Percentiles rank a stretch among this genome's conserved stretches.
phyloP scores from a whole-genome alignment of 2,888 invertebrate species.

The Sinelater perroti region DNA sequence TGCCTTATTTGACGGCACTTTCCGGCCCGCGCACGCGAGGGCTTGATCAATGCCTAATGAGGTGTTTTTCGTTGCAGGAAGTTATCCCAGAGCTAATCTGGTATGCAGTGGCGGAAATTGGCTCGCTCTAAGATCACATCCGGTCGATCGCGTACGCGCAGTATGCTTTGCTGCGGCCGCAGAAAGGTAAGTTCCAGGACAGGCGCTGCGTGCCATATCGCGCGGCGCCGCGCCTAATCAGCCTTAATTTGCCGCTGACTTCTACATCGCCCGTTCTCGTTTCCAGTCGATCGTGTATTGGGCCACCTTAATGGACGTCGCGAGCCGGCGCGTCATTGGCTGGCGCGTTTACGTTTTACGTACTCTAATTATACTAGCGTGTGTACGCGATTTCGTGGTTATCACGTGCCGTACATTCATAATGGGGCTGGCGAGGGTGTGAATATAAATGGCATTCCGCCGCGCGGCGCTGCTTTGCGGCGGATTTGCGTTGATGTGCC shows the following conservation, averaged over 20 bases:
- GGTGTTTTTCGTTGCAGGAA: slow-evolving; percentile 54
- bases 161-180: slow-evolving; percentile 95
- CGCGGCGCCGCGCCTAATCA: no score
- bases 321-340: slow-evolving; percentile 27
- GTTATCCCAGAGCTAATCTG: slow-evolving; percentile 73
- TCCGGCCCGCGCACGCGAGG: no score
- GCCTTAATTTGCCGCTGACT: no score
- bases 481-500: no score
- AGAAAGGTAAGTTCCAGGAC: slow-evolving; percentile 86
- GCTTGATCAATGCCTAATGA: slow-evolving; percentile 5
- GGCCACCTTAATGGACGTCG: slow-evolving; percentile 24
- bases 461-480: no score
- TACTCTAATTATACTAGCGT: slow-evolving; percentile 44
- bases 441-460: slow-evolving; percentile 38
- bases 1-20: no score
- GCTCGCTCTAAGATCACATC: slow-evolving; percentile 70
- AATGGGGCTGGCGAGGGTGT: slow-evolving; percentile 31
- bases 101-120: slow-evolving; percentile 86
- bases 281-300: slow-evolving; percentile 5
- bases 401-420: slow-evolving; percentile 43
- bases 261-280: slow-evolving; percentile 7
- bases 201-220: no score
- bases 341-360: slow-evolving; percentile 38
- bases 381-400: slow-evolving; percentile 41
- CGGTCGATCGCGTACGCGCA: slow-evolving; percentile 80